phyloP scores from a whole-genome alignment of 53 echinoderm and acorn worm species.

The Pentamera pediparva region DNA sequence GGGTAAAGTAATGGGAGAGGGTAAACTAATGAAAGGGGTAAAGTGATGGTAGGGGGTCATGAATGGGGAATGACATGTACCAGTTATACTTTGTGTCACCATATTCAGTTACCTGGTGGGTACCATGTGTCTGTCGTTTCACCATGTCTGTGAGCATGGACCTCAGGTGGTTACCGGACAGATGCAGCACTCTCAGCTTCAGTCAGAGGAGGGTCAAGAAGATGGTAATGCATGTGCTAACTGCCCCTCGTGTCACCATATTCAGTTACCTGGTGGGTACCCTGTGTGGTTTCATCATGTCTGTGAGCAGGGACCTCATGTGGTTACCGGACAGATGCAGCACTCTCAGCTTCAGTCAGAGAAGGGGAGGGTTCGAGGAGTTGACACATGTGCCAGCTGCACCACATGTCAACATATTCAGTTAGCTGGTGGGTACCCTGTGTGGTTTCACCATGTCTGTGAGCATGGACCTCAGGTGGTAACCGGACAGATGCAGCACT shows the following conservation, averaged over 20 bases:
- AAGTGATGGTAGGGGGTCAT: too few relatives aligned
- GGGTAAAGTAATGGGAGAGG: not conserved
- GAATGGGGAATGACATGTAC: too few relatives aligned
- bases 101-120: conserved; percentile 56
- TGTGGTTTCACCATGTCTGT: conserved; percentile 70
- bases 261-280: conserved; percentile 56
- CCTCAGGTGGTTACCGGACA: conserved; percentile 82
- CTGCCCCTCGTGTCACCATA: too few relatives aligned
- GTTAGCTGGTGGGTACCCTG: conserved; percentile 57
- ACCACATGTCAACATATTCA: too few relatives aligned
- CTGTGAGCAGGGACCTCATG: conserved; percentile 69
- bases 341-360: conserved; percentile 42
- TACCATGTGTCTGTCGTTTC: conserved; percentile 55
- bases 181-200: conserved; percentile 76
- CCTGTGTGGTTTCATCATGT: conserved; percentile 68
- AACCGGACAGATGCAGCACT: conserved; percentile 81
- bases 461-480: conserved; percentile 75
- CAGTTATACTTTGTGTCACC: too few relatives aligned
- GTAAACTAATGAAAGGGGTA: not conserved
- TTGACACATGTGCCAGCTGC: not conserved
- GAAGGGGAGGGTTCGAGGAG: not conserved
- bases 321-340: conserved; percentile 88
- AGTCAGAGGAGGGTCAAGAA: too few relatives aligned
- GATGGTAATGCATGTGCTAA: too few relatives aligned
- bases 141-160: conserved; percentile 75